Evolutionary conservation across 2,113 vertebrate species (phyloP).

Genomic region (Caranx melampygus): DNA sequence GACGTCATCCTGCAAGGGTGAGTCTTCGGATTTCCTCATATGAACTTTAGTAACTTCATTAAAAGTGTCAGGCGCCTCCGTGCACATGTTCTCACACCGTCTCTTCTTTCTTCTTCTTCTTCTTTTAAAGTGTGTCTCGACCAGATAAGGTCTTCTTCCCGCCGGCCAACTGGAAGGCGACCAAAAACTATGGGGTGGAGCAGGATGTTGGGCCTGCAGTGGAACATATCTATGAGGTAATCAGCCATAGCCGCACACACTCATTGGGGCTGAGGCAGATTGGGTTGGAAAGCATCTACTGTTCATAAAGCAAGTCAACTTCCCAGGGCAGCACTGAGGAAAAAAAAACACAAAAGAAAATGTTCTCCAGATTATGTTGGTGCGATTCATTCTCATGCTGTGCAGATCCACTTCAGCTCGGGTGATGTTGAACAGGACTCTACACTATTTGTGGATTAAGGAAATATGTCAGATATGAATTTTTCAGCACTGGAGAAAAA

Average conservation of each 20-base stretch:
- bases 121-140: slow-evolving; percentile 86
- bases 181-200: slow-evolving; percentile 80
- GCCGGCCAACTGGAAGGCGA: slow-evolving; percentile 83
- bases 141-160: slow-evolving; percentile 90
- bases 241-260: slow-evolving; percentile 31
- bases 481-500: slow-evolving; percentile 10
- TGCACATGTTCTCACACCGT: slow-evolving; percentile 42
- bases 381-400: slow-evolving; percentile 32
- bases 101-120: background rate
- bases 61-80: slow-evolving; percentile 10
- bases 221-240: slow-evolving; percentile 92
- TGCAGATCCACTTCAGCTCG: slow-evolving; percentile 5
- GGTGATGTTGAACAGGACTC: background rate
- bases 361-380: background rate
- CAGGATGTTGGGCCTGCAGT: slow-evolving; percentile 88
- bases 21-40: slow-evolving; percentile 58
- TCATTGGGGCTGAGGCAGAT: slow-evolving; percentile 30
- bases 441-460: slow-evolving; percentile 25
- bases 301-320: slow-evolving; percentile 19
- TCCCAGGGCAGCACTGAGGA: background rate
- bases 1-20: slow-evolving; percentile 89
- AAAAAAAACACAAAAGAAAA: slow-evolving; percentile 37
- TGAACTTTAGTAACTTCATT: slow-evolving; percentile 37
- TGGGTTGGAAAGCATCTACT: slow-evolving; percentile 28
- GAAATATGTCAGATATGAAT: slow-evolving; percentile 22